Percentiles rank a stretch among this genome's conserved stretches.
phyloP scores from a whole-genome alignment of 2,888 invertebrate genomes.

The Oscheius sp. region DNA sequence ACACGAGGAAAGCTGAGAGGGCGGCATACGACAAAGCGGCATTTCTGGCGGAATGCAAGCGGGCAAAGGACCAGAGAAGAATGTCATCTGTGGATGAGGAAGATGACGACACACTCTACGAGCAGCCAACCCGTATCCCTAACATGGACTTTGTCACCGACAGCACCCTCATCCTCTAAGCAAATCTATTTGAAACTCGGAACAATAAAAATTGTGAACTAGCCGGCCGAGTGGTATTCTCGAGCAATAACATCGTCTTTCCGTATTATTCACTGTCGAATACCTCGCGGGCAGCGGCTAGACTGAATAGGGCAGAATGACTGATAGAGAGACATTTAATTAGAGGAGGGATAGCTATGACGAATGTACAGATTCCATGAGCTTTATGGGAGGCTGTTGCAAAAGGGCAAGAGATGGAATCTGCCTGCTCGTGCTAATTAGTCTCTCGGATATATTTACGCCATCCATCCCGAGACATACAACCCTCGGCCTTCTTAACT shows the following conservation, averaged over 20 bases:
- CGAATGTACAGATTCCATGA: background rate
- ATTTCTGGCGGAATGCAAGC: background rate
- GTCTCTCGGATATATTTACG: background rate
- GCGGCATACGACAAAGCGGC: constrained; percentile 5
- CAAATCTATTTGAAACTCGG: background rate
- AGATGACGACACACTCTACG: constrained; percentile 12
- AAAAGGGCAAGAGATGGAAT: background rate
- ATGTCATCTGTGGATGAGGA: background rate
- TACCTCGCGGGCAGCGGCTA: constrained; percentile 34
- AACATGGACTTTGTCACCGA: constrained; percentile 11
- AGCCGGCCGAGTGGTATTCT: constrained; percentile 51
- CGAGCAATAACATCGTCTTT: constrained; percentile 51
- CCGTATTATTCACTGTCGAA: constrained; percentile 52
- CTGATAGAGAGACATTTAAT: constrained; percentile 8
- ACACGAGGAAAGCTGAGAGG: background rate
- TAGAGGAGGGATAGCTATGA: background rate
- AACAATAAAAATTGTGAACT: constrained; percentile 17
- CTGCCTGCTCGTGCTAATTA: background rate
- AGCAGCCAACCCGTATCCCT: constrained; percentile 22
- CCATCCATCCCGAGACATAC: background rate
- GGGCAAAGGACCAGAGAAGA: background rate
- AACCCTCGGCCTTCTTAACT: no score
- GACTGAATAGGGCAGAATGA: background rate
- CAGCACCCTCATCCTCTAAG: no score
- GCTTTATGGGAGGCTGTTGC: background rate